Percentiles rank a stretch among this genome's conserved stretches.
Evolutionary conservation across 2,888 invertebrate genomes (phyloP).

Genomic region (Ephialtes manifestator): DNA sequence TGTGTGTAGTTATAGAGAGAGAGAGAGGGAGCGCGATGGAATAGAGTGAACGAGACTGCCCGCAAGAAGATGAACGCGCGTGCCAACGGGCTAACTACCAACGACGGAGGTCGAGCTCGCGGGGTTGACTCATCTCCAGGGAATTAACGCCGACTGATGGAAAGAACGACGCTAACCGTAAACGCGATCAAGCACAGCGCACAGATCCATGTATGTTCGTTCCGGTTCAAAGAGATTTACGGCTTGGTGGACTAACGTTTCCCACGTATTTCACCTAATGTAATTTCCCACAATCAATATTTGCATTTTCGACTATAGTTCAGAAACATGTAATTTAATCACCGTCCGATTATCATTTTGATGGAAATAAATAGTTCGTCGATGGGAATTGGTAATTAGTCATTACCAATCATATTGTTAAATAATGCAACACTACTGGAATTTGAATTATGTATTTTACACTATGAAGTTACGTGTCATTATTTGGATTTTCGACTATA

Average conservation of each 20-base stretch:
- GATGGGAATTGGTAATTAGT: not conserved
- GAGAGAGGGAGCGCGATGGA: not conserved
- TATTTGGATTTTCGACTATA: not conserved
- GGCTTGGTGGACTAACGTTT: not conserved
- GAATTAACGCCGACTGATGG: conserved; percentile 52
- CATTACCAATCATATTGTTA: not conserved
- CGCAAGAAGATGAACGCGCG: conserved; percentile 61
- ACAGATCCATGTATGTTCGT: conserved; percentile 3
- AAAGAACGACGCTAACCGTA: conserved; percentile 39
- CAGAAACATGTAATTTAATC: not conserved
- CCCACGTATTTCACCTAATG: not conserved
- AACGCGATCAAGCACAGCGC: conserved; percentile 27
- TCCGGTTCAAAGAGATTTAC: conserved; percentile 25
- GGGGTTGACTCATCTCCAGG: conserved; percentile 52
- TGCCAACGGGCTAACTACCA: conserved; percentile 54
- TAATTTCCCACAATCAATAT: not conserved
- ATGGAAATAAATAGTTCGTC: not conserved
- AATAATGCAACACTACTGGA: not conserved
- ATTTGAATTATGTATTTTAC: not conserved
- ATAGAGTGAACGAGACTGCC: conserved; percentile 33
- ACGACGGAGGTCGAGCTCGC: not conserved
- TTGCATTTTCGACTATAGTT: not conserved
- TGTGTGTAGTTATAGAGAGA: not conserved
- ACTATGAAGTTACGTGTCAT: not conserved
- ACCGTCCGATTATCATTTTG: not conserved